phyloP scores from a whole-genome alignment of 2,888 invertebrate genomes.

The Mythimna albipuncta region DNA sequence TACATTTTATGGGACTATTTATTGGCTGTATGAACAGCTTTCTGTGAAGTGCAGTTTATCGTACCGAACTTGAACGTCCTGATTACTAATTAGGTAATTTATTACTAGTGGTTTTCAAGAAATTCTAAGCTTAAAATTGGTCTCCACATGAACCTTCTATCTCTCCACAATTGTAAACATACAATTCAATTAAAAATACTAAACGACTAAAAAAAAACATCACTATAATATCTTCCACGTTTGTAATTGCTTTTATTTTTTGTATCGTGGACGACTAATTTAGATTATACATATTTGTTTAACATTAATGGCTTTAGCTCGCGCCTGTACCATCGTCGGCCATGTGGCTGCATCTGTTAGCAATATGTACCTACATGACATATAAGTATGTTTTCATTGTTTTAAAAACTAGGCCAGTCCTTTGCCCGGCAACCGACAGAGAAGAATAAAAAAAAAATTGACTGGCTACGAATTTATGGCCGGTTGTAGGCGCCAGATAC shows the following conservation, averaged over 20 bases:
- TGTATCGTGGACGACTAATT: conserved; percentile 30
- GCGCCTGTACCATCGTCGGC: conserved; percentile 52
- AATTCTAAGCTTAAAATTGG: conserved; percentile 1
- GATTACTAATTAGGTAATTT: conserved; percentile 14
- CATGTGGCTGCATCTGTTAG: conserved; percentile 78
- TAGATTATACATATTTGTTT: conserved; percentile 41
- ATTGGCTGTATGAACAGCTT: conserved; percentile 22
- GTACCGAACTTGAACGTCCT: neutral
- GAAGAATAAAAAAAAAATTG: conserved; percentile 61
- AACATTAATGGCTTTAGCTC: conserved; percentile 44
- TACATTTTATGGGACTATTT: conserved; percentile 31
- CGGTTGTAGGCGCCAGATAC: conserved; percentile 58
- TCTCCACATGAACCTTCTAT: neutral
- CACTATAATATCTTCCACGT: conserved; percentile 34
- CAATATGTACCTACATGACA: conserved; percentile 59
- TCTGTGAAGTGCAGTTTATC: conserved; percentile 18
- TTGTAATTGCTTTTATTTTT: conserved; percentile 54
- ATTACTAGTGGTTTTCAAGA: neutral
- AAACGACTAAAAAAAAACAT: conserved; percentile 14
- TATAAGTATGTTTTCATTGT: conserved; percentile 74
- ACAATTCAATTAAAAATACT: neutral
- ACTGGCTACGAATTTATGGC: conserved; percentile 46
- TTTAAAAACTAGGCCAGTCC: conserved; percentile 59
- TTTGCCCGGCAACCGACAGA: conserved; percentile 57
- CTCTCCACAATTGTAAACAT: neutral